These are phyloP conservation scores for Calyptommatus sinebrachiatus DNA, from an alignment of 2,113 vertebrate species.

Conservation along the genomic window DNA sequence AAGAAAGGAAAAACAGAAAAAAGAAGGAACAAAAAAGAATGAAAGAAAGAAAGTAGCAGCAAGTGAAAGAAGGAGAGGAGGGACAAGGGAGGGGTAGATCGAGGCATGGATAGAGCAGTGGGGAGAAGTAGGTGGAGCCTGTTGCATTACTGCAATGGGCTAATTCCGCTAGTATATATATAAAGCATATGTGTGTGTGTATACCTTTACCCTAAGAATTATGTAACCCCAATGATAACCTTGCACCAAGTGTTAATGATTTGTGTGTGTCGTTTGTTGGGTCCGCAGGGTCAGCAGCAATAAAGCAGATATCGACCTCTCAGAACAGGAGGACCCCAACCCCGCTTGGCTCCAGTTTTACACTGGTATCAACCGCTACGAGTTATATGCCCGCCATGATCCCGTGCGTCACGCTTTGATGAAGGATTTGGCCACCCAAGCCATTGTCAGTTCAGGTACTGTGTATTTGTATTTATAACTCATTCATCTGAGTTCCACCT, in stretches of 20 bases:
- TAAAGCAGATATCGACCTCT: constrained; percentile 63
- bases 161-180: no score
- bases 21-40: no score
- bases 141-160: no score
- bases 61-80: no score
- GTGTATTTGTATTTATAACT: fast-evolving
- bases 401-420: constrained; percentile 61
- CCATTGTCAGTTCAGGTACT: constrained; percentile 71
- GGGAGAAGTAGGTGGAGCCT: no score
- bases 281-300: constrained; percentile 71
- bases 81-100: no score
- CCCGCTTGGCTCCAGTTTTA: constrained; percentile 79
- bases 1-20: no score
- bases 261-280: constrained; percentile 38
- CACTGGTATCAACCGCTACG: constrained; percentile 77
- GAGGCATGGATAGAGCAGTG: no score
- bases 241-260: constrained; percentile 17
- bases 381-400: constrained; percentile 74
- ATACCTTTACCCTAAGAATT: no score
- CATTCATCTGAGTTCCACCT: neutral
- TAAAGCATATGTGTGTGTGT: no score
- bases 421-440: constrained; percentile 67
- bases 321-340: constrained; percentile 53
- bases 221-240: fast-evolving
- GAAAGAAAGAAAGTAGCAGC: no score